These are phyloP conservation scores for Drosophila koepferae DNA, from an alignment of 2,888 invertebrate genomes.

Conservation along the genomic window DNA sequence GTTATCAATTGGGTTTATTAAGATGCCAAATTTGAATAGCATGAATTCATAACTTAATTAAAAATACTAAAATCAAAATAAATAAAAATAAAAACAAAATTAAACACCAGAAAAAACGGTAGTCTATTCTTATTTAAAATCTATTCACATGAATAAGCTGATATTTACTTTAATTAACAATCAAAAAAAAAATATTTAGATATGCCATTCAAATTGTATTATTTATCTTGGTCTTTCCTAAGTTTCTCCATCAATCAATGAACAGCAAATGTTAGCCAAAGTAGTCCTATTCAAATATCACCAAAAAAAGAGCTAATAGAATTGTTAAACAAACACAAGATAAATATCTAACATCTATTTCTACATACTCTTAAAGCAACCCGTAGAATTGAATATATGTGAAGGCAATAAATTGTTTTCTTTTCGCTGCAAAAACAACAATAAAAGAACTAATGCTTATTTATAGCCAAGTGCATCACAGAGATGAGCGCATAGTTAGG, in stretches of 20 bases:
- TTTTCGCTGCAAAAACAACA: conserved; percentile 37
- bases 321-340: neutral
- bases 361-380: conserved; percentile 5
- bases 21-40: neutral
- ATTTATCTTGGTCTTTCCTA: neutral
- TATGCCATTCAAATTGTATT: neutral
- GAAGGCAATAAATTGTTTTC: conserved; percentile 62
- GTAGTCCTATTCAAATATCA: no score
- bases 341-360: neutral
- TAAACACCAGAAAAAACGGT: no score
- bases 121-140: no score
- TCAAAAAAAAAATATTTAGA: neutral
- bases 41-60: neutral
- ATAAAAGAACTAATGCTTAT: conserved; percentile 46
- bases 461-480: conserved; percentile 50
- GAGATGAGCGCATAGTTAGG: conserved; percentile 38
- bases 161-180: neutral
- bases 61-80: no score
- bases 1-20: no score
- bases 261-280: no score
- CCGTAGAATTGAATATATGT: conserved; percentile 54
- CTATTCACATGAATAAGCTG: neutral
- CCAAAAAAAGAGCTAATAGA: neutral
- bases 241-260: neutral
- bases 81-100: no score